phyloP scores from a whole-genome alignment of 2,113 vertebrate species.

The Nycticorax nycticorax region DNA sequence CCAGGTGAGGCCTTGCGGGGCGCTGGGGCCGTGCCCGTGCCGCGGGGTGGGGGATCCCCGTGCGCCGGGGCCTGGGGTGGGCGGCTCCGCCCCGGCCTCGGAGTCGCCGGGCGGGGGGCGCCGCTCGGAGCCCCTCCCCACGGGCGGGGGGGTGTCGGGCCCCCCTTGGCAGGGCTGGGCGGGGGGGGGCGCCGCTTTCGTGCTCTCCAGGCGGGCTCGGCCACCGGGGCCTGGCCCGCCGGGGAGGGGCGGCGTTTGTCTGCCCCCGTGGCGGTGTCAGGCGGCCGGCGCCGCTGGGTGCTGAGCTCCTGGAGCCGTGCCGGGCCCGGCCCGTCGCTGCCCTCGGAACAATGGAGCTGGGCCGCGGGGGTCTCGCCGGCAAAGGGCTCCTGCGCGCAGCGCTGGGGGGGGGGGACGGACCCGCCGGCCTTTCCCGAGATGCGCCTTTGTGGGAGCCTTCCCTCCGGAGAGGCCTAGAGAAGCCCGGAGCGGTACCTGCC shows the following conservation, averaged over 20 bases:
- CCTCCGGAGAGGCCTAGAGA: not conserved
- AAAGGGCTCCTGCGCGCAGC: not conserved
- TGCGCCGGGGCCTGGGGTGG: accelerated
- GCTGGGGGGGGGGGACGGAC: not conserved
- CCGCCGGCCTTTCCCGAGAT: not conserved
- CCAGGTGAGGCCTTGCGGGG: not conserved
- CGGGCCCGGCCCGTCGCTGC: not conserved
- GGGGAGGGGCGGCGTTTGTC: not conserved
- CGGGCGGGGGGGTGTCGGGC: not conserved
- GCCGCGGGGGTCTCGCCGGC: not conserved
- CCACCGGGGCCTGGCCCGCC: too few relatives aligned
- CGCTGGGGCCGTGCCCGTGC: accelerated
- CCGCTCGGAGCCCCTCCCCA: not conserved
- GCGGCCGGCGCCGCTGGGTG: not conserved
- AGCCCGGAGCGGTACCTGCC: not conserved
- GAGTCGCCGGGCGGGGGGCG: not conserved
- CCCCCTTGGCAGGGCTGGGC: not conserved
- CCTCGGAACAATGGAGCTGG: not conserved
- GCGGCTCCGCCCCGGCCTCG: not conserved
- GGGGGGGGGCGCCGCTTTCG: not conserved
- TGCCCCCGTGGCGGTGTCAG: not conserved
- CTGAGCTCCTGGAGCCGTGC: not conserved
- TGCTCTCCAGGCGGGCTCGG: not conserved
- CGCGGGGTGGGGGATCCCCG: accelerated
- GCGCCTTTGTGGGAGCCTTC: not conserved